phyloP scores from a whole-genome alignment of 1,140 invertebrate genomes.

The Zaprionus lachaisei region DNA sequence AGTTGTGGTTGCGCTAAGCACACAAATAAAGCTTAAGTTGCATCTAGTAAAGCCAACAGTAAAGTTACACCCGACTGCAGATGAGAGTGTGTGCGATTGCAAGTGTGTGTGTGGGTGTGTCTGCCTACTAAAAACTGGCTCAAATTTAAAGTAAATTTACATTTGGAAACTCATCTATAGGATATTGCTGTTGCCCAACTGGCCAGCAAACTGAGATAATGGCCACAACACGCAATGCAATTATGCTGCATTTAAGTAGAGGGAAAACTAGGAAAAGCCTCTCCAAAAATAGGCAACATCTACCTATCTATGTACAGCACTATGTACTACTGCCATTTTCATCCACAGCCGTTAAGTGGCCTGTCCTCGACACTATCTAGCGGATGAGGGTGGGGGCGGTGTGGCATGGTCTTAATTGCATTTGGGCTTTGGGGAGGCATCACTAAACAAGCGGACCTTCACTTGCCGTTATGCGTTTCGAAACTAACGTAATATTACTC shows the following conservation, averaged over 20 bases:
- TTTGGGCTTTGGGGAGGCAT: constrained; percentile 50
- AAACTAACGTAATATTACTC: constrained; percentile 9
- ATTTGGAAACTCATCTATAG: not conserved
- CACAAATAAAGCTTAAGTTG: constrained; percentile 73
- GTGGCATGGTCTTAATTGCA: constrained; percentile 61
- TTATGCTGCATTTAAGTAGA: constrained; percentile 43
- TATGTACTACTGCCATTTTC: not conserved
- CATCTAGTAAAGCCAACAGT: constrained; percentile 47
- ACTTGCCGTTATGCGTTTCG: constrained; percentile 17
- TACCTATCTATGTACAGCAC: not conserved
- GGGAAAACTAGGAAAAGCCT: not conserved
- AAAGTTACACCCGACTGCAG: constrained; percentile 24
- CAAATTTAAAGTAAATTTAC: constrained; percentile 43
- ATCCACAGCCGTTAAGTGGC: constrained; percentile 21
- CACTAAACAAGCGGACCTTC: constrained; percentile 16
- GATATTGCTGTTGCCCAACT: constrained; percentile 1
- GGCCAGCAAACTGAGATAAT: not conserved
- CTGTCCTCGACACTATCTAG: constrained; percentile 5
- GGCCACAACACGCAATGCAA: constrained; percentile 17
- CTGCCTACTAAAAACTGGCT: constrained; percentile 11
- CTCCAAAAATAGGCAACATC: not conserved
- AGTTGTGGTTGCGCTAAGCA: constrained; percentile 42
- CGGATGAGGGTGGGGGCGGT: constrained; percentile 6
- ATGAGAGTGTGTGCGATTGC: not conserved
- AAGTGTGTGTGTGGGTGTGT: not conserved